Base-by-base conservation (phyloP, 92 coral and sea anemone species). In the Phenganax stokvisi region DNA sequence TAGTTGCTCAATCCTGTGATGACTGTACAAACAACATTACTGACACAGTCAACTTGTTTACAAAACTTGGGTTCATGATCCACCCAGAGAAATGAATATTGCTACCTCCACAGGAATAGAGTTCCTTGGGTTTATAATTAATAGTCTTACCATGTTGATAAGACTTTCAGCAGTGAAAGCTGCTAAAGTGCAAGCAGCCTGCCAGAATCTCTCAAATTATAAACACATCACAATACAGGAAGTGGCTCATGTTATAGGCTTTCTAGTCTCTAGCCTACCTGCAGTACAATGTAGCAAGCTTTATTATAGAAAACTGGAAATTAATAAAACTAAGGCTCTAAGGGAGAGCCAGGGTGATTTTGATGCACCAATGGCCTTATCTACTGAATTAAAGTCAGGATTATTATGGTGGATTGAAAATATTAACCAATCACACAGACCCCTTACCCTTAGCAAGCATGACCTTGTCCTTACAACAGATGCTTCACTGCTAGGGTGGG, bases 1-100 rank as follows among this genome's bases (percentile, higher is more conserved):
- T 77, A 27, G 77, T 76, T 56, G 87, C 83, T 17, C 79, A 66
- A 51, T 57, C 76, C 0, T 60, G 67, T 66, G 67, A 56, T 15
- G 86, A 84, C 44, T 76, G 83, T 76, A 37, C 47, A 37, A 37
- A 37, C 47, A 37, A 37, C 47, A 37, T 37, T 37, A 37, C 47
- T 37, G 47, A 37, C 47, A 37, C 47, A 37, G 47, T 37, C 47
- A 37, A 37, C 5, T 37, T 37, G 47, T 37, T 37, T 37, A 37
- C 47, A 37, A 37, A 37, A 37, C 65, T 59, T 59, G 65, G 65
- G 16, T 25, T 59, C 65, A 13, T 13, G 16, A 59, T 59, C 27
- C 2, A 59, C 65, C 65, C 65, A 59, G 65, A 59, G 16, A 59
- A 59, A 13, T 59, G 3, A 25, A 13, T 25, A 59, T 25, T 59